phyloP scores from a whole-genome alignment of 30 jellyfish, hydroid and myxozoan species.

The Phacellophora camtschatica region DNA sequence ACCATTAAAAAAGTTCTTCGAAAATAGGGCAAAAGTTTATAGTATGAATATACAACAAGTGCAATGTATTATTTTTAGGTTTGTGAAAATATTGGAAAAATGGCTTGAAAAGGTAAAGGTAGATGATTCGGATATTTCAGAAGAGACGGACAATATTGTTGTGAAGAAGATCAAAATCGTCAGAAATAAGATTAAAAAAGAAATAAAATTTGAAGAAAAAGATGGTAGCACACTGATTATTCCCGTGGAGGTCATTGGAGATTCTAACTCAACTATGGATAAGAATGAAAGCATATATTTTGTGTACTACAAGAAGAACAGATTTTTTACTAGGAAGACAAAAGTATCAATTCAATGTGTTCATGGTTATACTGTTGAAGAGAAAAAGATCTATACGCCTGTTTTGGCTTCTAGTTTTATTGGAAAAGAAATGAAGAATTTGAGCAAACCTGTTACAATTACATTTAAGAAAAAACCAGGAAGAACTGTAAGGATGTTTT shows the following conservation, averaged over 20 bases:
- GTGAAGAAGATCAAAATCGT: constrained; percentile 70
- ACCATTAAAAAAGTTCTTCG: no score
- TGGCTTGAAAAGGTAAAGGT: constrained; percentile 88
- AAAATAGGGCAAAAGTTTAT: no score
- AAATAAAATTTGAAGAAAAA: constrained; percentile 76
- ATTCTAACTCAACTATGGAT: constrained; percentile 4
- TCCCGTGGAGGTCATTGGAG: constrained; percentile 55
- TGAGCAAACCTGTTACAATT: constrained; percentile 83
- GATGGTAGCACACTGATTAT: constrained; percentile 56
- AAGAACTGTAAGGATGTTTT: constrained; percentile 47
- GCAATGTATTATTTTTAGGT: constrained; percentile 44
- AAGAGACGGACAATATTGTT: constrained; percentile 69
- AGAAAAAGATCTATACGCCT: constrained; percentile 71
- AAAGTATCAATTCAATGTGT: constrained; percentile 60
- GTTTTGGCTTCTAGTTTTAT: constrained; percentile 89
- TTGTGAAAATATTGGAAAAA: constrained; percentile 86
- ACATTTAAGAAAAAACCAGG: constrained; percentile 57
- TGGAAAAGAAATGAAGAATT: constrained; percentile 75
- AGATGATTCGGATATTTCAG: constrained; percentile 56
- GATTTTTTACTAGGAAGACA: constrained; percentile 63
- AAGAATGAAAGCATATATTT: constrained; percentile 75
- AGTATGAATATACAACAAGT: no score
- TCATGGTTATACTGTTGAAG: constrained; percentile 81
- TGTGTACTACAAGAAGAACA: constrained; percentile 89
- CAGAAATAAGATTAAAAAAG: constrained; percentile 53